A percentile compares a stretch with the other conserved stretches of the same genome.
These are phyloP conservation scores for Clarias macrocephalus DNA, from an alignment of 2,113 vertebrate genomes.

Conservation along the genomic window DNA sequence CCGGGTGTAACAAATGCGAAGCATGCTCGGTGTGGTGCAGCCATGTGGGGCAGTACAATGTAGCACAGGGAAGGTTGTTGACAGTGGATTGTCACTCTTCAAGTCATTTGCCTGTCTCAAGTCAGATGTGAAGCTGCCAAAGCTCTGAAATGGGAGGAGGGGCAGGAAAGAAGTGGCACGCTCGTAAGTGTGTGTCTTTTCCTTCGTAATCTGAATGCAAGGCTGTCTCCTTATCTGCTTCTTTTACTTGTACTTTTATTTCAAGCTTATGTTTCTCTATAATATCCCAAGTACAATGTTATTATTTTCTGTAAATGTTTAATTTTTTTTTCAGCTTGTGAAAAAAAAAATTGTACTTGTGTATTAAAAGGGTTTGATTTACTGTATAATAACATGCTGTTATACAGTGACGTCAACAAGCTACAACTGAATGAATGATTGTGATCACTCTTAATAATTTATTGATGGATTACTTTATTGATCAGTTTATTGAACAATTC, in stretches of 20 bases:
- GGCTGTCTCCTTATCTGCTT: neutral
- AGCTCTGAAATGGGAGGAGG: conserved; percentile 30
- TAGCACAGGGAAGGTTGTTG: conserved; percentile 44
- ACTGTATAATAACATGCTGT: neutral
- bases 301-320: neutral
- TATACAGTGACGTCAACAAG: neutral
- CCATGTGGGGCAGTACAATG: conserved; percentile 50
- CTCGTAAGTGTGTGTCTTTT: conserved; percentile 29
- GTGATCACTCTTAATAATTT: neutral
- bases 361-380: conserved; percentile 1
- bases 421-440: neutral
- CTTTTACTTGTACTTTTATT: neutral
- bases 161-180: neutral
- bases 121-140: conserved; percentile 48
- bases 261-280: neutral
- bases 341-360: neutral
- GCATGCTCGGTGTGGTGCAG: conserved; percentile 40
- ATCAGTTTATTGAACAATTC: neutral
- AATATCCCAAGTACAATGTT: neutral
- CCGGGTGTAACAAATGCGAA: conserved; percentile 45
- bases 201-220: neutral
- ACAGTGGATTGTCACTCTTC: conserved; percentile 55
- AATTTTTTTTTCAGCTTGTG: neutral
- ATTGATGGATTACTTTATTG: neutral
- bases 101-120: conserved; percentile 54